Base-by-base conservation (phyloP, 1,140 invertebrate genomes). In the Armadillidium nasatum region DNA sequence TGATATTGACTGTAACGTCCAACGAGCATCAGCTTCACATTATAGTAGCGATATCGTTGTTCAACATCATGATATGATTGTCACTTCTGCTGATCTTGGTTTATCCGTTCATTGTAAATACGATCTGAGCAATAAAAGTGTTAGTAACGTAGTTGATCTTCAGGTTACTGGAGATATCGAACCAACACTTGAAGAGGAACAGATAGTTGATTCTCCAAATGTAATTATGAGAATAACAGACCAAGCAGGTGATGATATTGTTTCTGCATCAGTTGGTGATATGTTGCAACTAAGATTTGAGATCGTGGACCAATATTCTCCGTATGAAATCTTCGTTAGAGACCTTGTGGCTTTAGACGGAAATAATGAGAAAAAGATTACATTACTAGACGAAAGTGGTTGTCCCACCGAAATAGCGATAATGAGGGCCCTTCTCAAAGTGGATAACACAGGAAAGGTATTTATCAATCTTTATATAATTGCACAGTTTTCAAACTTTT, bases 251-350 rank as follows among this genome's bases (percentile, higher is more conserved):
- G 83, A 84, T 21, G 86, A 87, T 66, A 84, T 87, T 76, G 79
- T 81, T 15, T 83, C 85, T 6, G 87, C 87, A 22, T 83, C 83
- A 76, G 86, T 87, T 66, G 86, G 86, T 23, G 87, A 87, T 78
- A 85, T 86, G n/a, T 81, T 88, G 7, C 85, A 86, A 67, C 85
- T 88, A 6, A 82, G 85, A 71, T 88, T 88, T 76, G 84, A 86
- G 75, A 87, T 88, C 75, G 81, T 85, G 7, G 87, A 88, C 80
- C 70, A 80, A 46, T 82, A 84, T 76, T 86, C 85, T 44, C 87
- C 87, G 4, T 88, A 88, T 78, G 86, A 88, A 79, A 88, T 88
- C 21, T 88, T 88, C 81, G 87, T 88, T 4, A 83, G 87, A 10
- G 87, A 88, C 74, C 82, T 88, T 22, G 84, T 88, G 11, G 87